phyloP scores from a whole-genome alignment of 2,888 invertebrate genomes.

The Tenthredo mesomela region DNA sequence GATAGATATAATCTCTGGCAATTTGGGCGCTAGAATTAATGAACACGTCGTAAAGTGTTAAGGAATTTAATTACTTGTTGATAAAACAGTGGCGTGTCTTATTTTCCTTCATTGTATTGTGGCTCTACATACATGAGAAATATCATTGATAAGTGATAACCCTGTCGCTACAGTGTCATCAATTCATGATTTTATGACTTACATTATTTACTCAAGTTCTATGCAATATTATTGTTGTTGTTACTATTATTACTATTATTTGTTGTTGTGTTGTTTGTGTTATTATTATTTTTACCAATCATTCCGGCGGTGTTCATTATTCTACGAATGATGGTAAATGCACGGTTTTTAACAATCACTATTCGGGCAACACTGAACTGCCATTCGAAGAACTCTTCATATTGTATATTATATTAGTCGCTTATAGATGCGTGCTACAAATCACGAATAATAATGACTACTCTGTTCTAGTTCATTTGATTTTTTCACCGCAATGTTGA shows the following conservation, averaged over 20 bases:
- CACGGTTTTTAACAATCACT: background rate
- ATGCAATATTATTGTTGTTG: conserved; percentile 17
- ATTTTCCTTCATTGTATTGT: conserved; percentile 41
- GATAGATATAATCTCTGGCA: conserved; percentile 9
- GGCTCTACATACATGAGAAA: conserved; percentile 53
- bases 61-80: conserved; percentile 56
- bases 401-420: no score
- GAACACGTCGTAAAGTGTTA: conserved; percentile 54
- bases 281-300: background rate
- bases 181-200: conserved; percentile 62
- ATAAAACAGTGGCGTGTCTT: conserved; percentile 51
- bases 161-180: conserved; percentile 70
- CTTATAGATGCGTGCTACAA: no score
- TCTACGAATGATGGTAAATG: background rate
- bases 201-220: conserved; percentile 12
- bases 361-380: background rate
- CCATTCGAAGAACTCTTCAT: background rate
- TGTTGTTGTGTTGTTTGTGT: background rate
- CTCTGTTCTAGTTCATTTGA: background rate
- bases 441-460: background rate
- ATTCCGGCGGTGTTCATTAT: background rate
- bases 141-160: conserved; percentile 69
- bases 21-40: conserved; percentile 56
- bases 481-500: background rate
- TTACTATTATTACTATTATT: background rate